Base-by-base conservation (phyloP, 2,888 invertebrate species). In the Noctua janthina region DNA sequence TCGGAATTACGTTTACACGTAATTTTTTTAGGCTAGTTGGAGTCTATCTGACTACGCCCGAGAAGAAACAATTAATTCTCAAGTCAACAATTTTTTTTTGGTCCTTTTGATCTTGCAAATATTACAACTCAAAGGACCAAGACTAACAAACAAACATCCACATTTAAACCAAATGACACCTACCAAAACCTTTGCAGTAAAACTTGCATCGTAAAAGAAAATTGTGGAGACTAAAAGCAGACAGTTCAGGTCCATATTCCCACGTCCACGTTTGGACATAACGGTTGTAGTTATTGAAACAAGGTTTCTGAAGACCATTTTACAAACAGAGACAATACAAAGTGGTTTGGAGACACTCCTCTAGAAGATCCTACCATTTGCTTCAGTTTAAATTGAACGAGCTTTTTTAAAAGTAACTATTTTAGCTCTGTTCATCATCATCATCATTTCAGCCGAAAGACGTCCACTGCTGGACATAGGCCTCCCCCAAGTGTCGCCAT, bases 311-410 rank as follows among this genome's bases (percentile, higher is more conserved):
- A 87, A 86, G 86, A 85, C 84, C 88, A 90, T 91, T 91, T 88
- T 86, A 87, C 86, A 86, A 90, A 90, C 87, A 86, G 84, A 90
- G 90, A 91, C 90, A 89, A 89, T 85, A 84, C 88, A 91, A 89
- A 92, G 90, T 90, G 89, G 90, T 91, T 89, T 84, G 74, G 78
- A 82, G 84, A 87, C 76, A 76, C 69, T 83, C 74, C 80, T 81
- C 78, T 69, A 67, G 10, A 49, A 59, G 39, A 64, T 59, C 68
- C 73, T 90, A 91, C 90, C 46, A 89, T 88, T 91, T 88, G 88
- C 17, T 35, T 64, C 8, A 35, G 35, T 35, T 35, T 2, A 17
- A 64, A 35, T 35, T 35, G 35, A 35, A 8, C 3, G 23, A 54
- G 10, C 20, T 35, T 29, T 29, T 29, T 29, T 29, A 29, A 29